A percentile compares a stretch with the other conserved stretches of the same genome.
These are phyloP conservation scores for zebrafish (Danio rerio) DNA, from an alignment of 2,113 vertebrate species.

Conservation along the genomic window DNA sequence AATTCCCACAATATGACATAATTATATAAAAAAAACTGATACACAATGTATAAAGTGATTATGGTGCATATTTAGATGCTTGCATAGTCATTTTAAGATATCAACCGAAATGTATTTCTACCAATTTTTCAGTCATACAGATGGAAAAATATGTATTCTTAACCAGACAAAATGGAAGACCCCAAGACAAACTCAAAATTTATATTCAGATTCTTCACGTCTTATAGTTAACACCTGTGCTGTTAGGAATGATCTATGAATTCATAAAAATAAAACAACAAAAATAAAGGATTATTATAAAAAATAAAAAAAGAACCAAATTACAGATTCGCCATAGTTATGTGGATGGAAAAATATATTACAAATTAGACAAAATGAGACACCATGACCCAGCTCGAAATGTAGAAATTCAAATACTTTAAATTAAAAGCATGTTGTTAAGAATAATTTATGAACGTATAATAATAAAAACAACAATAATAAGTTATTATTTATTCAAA, in stretches of 20 bases:
- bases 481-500: no score
- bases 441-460: background rate
- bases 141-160: conserved; percentile 56
- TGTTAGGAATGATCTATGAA: no score
- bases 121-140: conserved; percentile 60
- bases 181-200: no score
- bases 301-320: no score
- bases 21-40: background rate
- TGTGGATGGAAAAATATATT: no score
- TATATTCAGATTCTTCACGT: no score
- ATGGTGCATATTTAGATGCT: conserved; percentile 48
- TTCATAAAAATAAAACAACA: no score
- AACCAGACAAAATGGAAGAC: conserved; percentile 58
- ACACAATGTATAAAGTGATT: no score
- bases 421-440: background rate
- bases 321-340: no score
- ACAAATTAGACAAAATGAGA: background rate
- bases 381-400: background rate
- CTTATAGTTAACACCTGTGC: no score
- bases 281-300: no score
- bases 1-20: background rate
- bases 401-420: background rate
- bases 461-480: no score
- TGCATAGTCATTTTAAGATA: conserved; percentile 63
- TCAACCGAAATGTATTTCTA: conserved; percentile 70